Evolutionary conservation across 1,140 invertebrate genomes (phyloP).

Genomic region (Solen grandis): DNA sequence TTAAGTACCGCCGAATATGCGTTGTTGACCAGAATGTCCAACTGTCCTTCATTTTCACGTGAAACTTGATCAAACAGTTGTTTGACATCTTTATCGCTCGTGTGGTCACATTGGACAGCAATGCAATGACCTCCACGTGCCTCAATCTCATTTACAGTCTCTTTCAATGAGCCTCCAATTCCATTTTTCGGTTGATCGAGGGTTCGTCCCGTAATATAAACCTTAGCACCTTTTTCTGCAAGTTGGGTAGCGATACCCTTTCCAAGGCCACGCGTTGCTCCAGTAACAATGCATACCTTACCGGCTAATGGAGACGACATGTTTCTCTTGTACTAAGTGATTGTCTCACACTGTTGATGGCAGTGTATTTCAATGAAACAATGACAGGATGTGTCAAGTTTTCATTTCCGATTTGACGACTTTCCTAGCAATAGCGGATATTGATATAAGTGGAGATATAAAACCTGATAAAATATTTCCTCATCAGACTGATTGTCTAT

Average conservation of each 20-base stretch:
- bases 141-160: constrained; percentile 47
- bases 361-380: too few relatives aligned
- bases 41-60: constrained; percentile 79
- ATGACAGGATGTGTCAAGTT: too few relatives aligned
- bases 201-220: constrained; percentile 79
- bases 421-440: too few relatives aligned
- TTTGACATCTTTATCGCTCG: constrained; percentile 79
- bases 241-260: constrained; percentile 81
- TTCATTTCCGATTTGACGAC: too few relatives aligned
- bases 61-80: constrained; percentile 80
- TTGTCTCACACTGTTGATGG: too few relatives aligned
- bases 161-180: constrained; percentile 24
- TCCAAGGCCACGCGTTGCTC: constrained; percentile 80
- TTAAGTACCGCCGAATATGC: too few relatives aligned
- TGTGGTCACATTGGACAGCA: constrained; percentile 81
- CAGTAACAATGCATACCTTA: constrained; percentile 81
- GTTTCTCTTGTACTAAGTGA: too few relatives aligned
- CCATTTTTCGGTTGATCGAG: constrained; percentile 8
- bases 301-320: too few relatives aligned
- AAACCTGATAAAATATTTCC: too few relatives aligned
- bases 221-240: constrained; percentile 79
- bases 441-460: too few relatives aligned
- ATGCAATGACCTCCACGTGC: constrained; percentile 77
- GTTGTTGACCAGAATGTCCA: constrained; percentile 83
- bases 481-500: too few relatives aligned